Evolutionary conservation across 2,797 vertebrate species (phyloP), one percentile per base, ranked within the genome.

Genomic region (Chaetophractus vellerosus): DNA sequence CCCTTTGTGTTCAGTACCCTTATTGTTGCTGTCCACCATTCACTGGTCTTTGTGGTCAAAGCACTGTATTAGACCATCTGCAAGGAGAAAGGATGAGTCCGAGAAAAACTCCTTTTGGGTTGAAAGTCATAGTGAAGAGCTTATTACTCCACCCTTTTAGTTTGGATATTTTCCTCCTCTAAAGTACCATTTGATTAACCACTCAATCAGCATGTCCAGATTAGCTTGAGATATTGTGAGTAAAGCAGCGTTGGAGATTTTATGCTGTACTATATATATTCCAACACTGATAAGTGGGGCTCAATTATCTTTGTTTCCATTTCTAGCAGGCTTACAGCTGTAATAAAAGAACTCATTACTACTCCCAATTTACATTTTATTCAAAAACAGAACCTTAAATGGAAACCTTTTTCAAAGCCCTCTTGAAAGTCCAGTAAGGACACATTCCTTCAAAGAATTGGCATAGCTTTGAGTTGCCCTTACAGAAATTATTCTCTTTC

Each of bases 171-270:
- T 87, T 86, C 38, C 8, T 91, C 63, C 33, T n/a, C 0, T 28
- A 71, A 75, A 61, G 28, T 81, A 3, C 68, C 31, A 76, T 85
- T 89, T 88, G 82, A 86, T 69, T 74, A 84, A 50, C 68, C 14
- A 59, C 19, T 72, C 24, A 82, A 24, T 76, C 57, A 94, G 6
- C 41, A 45, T 36, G 45, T 63, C 28, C 33, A 87, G 38, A 80
- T 84, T 89, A 87, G 52, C 28, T 84, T 71, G 36, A 55, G 45
- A 63, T 61, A 87, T 91, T 76, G 57, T 14, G 19, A 90, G 75
- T 71, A 91, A 86, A 94, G 33, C n/a, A 90, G 81, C 36, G 66
- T 61, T 87, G 72, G 52, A 92, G 50, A 59, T 81, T 88, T 84
- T 87, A 74, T 80, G 24, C 41, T 88, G 2, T 18, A 81, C 63